phyloP scores from a whole-genome alignment of 2,113 vertebrate species.

The Jaculus jaculus region DNA sequence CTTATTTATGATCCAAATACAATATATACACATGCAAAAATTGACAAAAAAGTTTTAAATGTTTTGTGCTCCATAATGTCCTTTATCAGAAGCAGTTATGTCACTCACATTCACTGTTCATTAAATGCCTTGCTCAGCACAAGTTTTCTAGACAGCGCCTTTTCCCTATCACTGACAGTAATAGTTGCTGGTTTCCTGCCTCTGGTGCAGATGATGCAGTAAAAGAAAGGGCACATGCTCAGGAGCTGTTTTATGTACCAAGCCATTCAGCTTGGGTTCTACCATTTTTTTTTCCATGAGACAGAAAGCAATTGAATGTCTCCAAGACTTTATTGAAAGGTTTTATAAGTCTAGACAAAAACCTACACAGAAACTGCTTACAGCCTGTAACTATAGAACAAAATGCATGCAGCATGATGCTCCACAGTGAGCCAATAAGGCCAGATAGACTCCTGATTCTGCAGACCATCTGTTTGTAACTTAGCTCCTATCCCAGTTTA shows the following conservation, averaged over 20 bases:
- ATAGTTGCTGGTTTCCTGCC: conserved; percentile 33
- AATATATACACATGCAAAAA: no score
- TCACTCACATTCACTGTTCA: conserved; percentile 16
- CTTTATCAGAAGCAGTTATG: conserved; percentile 51
- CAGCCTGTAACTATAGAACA: conserved; percentile 45
- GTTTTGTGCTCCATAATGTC: background rate
- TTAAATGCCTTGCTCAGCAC: conserved; percentile 9
- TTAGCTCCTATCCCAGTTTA: conserved; percentile 52
- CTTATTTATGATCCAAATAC: no score
- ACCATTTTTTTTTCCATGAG: conserved; percentile 70
- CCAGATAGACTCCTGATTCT: conserved; percentile 42
- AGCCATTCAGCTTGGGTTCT: conserved; percentile 27
- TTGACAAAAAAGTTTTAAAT: no score
- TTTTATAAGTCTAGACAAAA: conserved; percentile 83
- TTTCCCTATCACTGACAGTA: conserved; percentile 24
- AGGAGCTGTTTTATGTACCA: conserved; percentile 48
- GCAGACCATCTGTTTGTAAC: conserved; percentile 36
- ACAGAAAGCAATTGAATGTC: conserved; percentile 76
- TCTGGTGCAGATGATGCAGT: conserved; percentile 40
- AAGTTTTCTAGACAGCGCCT: conserved; percentile 49
- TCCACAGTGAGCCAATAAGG: conserved; percentile 49
- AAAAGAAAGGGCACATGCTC: conserved; percentile 61
- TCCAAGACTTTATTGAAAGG: conserved; percentile 74
- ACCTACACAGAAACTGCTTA: conserved; percentile 65
- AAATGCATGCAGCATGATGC: conserved; percentile 41